Conservation (phyloP, 1,140 invertebrate species). For the Cardiocondyla obscurior region DNA sequence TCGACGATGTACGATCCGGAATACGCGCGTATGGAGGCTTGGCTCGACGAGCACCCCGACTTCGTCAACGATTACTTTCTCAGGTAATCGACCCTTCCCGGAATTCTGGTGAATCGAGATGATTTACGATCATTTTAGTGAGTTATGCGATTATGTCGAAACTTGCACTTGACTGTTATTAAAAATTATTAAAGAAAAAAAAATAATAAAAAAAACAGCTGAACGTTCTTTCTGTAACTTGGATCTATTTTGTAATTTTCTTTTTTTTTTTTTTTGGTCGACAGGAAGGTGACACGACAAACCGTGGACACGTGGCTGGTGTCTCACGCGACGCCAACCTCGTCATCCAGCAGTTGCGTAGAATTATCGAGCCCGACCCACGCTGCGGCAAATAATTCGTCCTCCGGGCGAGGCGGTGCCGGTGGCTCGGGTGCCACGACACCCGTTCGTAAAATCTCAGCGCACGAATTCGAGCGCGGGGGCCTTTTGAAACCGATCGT, state of each 20-base stretch:
- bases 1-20: conserved; percentile 90
- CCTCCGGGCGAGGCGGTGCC: conserved; percentile 83
- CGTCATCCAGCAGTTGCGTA: conserved; percentile 83
- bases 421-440: conserved; percentile 92
- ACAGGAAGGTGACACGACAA: conserved; percentile 94
- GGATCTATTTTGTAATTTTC: no score
- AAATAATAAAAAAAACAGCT: no score
- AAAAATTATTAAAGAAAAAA: neutral
- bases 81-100: conserved; percentile 86
- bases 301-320: conserved; percentile 96
- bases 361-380: conserved; percentile 87
- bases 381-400: conserved; percentile 79
- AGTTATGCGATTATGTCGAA: neutral
- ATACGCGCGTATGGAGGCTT: conserved; percentile 94
- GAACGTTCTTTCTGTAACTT: no score
- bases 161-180: neutral
- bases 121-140: no score
- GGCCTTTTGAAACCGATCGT: conserved; percentile 96
- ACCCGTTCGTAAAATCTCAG: conserved; percentile 97
- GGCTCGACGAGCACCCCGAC: conserved; percentile 98
- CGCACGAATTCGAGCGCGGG: conserved; percentile 96
- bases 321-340: conserved; percentile 90
- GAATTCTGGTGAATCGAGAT: neutral
- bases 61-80: conserved; percentile 98
- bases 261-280: no score